Evolutionary conservation across 2,888 invertebrate genomes (phyloP).

Genomic region (Drosophila trichaetosa): DNA sequence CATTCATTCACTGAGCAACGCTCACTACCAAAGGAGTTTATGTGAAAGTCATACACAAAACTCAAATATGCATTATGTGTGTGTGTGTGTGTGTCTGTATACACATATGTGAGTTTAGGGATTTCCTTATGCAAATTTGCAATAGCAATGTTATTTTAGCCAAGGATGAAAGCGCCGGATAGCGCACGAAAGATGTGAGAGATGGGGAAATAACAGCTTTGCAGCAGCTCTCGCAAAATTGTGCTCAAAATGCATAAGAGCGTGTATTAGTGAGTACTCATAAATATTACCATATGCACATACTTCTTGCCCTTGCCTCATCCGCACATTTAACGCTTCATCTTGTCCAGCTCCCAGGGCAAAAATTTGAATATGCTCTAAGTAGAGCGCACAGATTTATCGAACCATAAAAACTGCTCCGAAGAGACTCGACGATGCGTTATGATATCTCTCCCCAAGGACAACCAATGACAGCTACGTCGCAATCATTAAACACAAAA

Average conservation of each 20-base stretch:
- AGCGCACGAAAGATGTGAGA: slow-evolving; percentile 1
- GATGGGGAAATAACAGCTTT: background rate
- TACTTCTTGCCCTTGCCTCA: slow-evolving; percentile 23
- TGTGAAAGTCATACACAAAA: slow-evolving; percentile 68
- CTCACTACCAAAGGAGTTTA: slow-evolving; percentile 60
- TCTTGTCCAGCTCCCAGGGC: slow-evolving; percentile 30
- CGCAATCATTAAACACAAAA: slow-evolving; percentile 1
- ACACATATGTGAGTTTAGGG: slow-evolving; percentile 60
- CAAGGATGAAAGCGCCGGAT: slow-evolving; percentile 45
- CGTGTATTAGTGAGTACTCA: slow-evolving; percentile 68
- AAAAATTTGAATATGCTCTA: slow-evolving; percentile 66
- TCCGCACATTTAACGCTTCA: slow-evolving; percentile 13
- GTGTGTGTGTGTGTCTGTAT: background rate
- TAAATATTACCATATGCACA: slow-evolving; percentile 67
- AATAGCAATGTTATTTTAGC: slow-evolving; percentile 67
- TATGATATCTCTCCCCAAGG: slow-evolving; percentile 28
- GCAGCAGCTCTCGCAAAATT: slow-evolving; percentile 52
- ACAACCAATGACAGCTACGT: slow-evolving; percentile 10
- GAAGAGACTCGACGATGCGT: slow-evolving; percentile 37
- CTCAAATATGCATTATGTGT: slow-evolving; percentile 58
- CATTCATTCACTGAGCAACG: slow-evolving; percentile 23
- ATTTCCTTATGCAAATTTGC: slow-evolving; percentile 77
- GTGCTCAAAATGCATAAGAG: slow-evolving; percentile 67
- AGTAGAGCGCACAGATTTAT: slow-evolving; percentile 64
- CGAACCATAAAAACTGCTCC: slow-evolving; percentile 55